These are phyloP conservation scores for Ciconia nigra DNA, from an alignment of 2,797 vertebrate genomes.

Conservation along the genomic window DNA sequence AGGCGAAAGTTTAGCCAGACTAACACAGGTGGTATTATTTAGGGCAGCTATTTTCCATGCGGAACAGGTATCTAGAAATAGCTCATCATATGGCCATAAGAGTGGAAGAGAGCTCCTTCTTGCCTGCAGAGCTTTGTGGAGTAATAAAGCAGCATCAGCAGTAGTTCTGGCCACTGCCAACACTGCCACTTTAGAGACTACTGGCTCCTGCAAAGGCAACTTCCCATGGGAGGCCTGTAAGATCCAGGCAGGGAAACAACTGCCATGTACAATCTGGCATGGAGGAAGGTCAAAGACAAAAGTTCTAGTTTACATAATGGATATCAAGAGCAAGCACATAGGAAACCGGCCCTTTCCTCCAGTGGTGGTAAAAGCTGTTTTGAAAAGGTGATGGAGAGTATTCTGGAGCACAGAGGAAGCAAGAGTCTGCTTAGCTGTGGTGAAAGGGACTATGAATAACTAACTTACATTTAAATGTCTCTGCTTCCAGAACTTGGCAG, in stretches of 20 bases:
- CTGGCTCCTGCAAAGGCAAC: not conserved
- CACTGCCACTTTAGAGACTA: not conserved
- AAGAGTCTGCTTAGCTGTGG: not conserved
- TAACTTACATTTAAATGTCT: slow-evolving; percentile 96
- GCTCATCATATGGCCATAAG: not conserved
- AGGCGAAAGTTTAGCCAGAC: not conserved
- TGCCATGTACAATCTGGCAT: not conserved
- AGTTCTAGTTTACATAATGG: not conserved
- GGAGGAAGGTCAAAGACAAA: not conserved
- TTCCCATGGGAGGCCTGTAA: not conserved
- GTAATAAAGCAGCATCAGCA: not conserved
- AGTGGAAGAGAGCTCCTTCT: not conserved
- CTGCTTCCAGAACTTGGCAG: slow-evolving; percentile 95
- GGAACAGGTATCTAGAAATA: not conserved
- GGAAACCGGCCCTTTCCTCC: not conserved
- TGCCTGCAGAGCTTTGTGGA: not conserved
- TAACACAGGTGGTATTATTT: not conserved
- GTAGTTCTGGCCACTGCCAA: not conserved
- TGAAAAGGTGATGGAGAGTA: not conserved
- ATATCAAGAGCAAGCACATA: not conserved
- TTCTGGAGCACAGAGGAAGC: not conserved
- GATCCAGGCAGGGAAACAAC: not conserved
- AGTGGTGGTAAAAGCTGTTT: not conserved
- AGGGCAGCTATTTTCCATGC: not conserved
- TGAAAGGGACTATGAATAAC: not conserved